A percentile compares a stretch with the other conserved stretches of the same genome.
These are phyloP conservation scores for Porites rus DNA, from an alignment of 92 coral and sea anemone genomes.

Conservation along the genomic window DNA sequence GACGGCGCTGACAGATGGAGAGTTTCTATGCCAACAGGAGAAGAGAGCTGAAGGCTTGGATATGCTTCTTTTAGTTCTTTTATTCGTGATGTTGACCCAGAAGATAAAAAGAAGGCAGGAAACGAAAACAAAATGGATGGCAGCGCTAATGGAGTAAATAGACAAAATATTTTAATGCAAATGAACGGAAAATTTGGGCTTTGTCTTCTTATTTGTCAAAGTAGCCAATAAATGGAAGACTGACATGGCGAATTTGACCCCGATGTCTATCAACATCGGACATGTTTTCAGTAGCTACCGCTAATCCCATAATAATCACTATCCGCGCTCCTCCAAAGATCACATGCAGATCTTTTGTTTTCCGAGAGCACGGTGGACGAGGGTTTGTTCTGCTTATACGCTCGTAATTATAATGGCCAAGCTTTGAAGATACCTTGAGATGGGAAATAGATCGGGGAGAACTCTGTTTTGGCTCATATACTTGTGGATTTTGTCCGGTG, in stretches of 20 bases:
- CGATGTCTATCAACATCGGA: slow-evolving; percentile 30
- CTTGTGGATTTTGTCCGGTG: slow-evolving; percentile 75
- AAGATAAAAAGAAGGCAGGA: slow-evolving; percentile 26
- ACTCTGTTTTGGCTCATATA: slow-evolving; percentile 52
- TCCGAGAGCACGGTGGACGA: neutral
- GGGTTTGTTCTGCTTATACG: slow-evolving; percentile 1
- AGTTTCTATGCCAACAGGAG: slow-evolving; percentile 29
- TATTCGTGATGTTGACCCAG: slow-evolving; percentile 35
- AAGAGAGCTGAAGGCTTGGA: neutral
- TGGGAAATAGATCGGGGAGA: slow-evolving; percentile 41
- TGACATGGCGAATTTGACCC: slow-evolving; percentile 41
- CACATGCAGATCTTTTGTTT: slow-evolving; percentile 70
- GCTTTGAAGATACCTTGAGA: slow-evolving; percentile 31
- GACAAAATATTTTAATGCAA: slow-evolving; percentile 77
- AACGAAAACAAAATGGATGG: slow-evolving; percentile 49
- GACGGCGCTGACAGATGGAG: slow-evolving; percentile 21
- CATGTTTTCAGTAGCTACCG: slow-evolving; percentile 41
- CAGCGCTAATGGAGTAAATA: slow-evolving; percentile 70
- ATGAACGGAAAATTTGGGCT: slow-evolving; percentile 75
- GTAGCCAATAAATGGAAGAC: slow-evolving; percentile 59
- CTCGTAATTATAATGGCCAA: slow-evolving; percentile 22
- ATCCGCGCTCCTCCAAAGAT: slow-evolving; percentile 60
- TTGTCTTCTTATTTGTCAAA: slow-evolving; percentile 66
- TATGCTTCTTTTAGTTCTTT: neutral
- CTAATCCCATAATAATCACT: slow-evolving; percentile 92